phyloP scores from a whole-genome alignment of 2,113 vertebrate species.

The Micronycteris hirsuta region DNA sequence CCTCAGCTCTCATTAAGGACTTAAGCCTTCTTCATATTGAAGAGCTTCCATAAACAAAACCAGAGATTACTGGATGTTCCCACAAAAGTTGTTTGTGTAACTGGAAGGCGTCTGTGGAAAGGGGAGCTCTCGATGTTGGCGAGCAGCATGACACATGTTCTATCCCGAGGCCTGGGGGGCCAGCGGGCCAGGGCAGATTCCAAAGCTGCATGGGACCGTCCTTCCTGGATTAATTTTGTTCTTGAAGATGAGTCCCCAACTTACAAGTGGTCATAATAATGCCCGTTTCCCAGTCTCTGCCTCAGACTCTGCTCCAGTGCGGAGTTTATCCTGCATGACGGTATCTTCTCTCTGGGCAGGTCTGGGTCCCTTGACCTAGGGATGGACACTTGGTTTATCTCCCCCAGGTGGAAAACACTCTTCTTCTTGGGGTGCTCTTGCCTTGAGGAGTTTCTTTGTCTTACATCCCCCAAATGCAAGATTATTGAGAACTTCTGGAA shows the following conservation, averaged over 20 bases:
- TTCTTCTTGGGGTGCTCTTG: background rate
- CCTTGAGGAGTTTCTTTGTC: background rate
- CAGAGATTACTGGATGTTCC: slow-evolving; percentile 73
- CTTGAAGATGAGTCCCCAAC: slow-evolving; percentile 25
- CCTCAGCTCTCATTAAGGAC: slow-evolving; percentile 57
- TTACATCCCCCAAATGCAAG: background rate
- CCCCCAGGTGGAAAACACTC: background rate
- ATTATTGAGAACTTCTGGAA: background rate
- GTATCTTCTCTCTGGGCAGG: background rate
- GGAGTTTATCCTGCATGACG: background rate
- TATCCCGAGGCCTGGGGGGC: background rate
- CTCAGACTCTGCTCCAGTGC: background rate
- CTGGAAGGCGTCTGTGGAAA: background rate
- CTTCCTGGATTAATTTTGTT: slow-evolving; percentile 31
- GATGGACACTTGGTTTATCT: background rate
- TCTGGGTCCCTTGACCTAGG: background rate
- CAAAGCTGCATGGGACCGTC: background rate
- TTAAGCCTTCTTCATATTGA: slow-evolving; percentile 75
- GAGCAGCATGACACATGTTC: background rate
- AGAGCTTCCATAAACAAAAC: slow-evolving; percentile 76
- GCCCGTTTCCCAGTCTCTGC: background rate
- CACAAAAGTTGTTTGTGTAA: slow-evolving; percentile 70
- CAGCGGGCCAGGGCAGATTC: slow-evolving; percentile 5
- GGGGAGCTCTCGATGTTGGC: slow-evolving; percentile 19
- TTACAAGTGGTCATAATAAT: background rate